phyloP scores from a whole-genome alignment of 1,140 invertebrate species.

The Aphelinus atriplicis region DNA sequence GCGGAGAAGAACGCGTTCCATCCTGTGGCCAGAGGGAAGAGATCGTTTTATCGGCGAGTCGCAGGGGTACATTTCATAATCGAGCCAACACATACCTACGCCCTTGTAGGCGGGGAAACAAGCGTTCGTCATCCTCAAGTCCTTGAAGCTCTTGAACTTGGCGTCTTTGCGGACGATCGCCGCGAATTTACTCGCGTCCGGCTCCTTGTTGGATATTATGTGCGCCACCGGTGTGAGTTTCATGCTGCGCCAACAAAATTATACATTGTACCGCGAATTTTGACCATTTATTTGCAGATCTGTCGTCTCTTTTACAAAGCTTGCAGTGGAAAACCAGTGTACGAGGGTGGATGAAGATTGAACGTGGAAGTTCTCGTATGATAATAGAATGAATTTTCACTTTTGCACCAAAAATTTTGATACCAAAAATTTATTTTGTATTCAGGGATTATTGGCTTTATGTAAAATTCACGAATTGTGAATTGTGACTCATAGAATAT shows the following conservation, averaged over 20 bases:
- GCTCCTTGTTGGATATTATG: slow-evolving; percentile 70
- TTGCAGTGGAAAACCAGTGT: too few relatives aligned
- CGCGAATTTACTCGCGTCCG: slow-evolving; percentile 73
- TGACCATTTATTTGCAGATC: neutral
- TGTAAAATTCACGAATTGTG: too few relatives aligned
- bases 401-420: too few relatives aligned
- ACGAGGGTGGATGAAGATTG: too few relatives aligned
- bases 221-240: slow-evolving; percentile 74
- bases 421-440: too few relatives aligned
- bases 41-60: slow-evolving; percentile 6
- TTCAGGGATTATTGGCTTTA: too few relatives aligned
- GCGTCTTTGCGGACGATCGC: slow-evolving; percentile 76
- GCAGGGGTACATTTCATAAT: neutral
- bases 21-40: slow-evolving; percentile 57
- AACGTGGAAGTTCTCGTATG: too few relatives aligned
- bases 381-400: too few relatives aligned
- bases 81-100: slow-evolving; percentile 48
- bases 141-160: slow-evolving; percentile 67
- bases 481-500: too few relatives aligned
- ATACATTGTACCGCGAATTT: neutral
- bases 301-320: neutral
- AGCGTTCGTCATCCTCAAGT: slow-evolving; percentile 74
- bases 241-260: slow-evolving; percentile 55
- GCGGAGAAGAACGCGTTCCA: slow-evolving; percentile 68
- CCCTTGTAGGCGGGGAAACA: slow-evolving; percentile 77